Conservation (phyloP, 2,113 vertebrate genomes). For the Nothocercus julius region DNA sequence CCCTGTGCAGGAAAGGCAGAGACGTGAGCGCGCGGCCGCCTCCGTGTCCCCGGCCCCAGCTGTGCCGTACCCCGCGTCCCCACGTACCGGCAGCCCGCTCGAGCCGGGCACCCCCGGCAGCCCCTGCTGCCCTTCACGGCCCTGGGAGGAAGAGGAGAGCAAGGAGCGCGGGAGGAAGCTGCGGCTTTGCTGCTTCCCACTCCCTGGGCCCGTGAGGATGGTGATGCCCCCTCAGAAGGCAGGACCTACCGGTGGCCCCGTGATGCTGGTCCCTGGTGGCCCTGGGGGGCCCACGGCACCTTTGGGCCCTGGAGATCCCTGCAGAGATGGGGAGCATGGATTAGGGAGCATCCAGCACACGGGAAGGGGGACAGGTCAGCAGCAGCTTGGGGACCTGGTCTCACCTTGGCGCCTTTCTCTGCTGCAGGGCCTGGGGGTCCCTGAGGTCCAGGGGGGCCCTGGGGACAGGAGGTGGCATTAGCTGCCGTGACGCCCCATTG, state of each 20-base stretch:
- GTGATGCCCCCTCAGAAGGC: rapidly evolving
- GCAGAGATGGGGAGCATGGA: background rate
- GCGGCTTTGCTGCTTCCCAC: rapidly evolving
- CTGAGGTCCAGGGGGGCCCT: conserved; percentile 83
- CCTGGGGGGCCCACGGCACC: conserved; percentile 84
- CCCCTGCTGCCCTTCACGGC: conserved; percentile 68
- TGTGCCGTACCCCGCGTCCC: rapidly evolving
- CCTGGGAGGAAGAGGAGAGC: conserved; percentile 51
- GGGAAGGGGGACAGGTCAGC: background rate
- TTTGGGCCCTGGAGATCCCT: conserved; percentile 78
- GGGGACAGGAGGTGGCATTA: background rate
- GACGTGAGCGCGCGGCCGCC: background rate
- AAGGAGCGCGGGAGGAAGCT: background rate
- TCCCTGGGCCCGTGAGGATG: rapidly evolving
- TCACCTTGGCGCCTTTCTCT: conserved; percentile 84
- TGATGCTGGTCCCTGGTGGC: conserved; percentile 70
- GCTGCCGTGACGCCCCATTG: background rate
- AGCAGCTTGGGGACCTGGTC: background rate
- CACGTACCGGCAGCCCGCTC: conserved; percentile 71
- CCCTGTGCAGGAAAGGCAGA: conserved; percentile 79
- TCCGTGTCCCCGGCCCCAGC: background rate
- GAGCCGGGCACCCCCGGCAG: conserved; percentile 61
- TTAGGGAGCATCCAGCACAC: background rate
- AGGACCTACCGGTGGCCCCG: conserved; percentile 82
- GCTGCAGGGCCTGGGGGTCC: conserved; percentile 75